Conservation (phyloP, 2,888 invertebrate genomes). For the Drosophila meridionalis region DNA sequence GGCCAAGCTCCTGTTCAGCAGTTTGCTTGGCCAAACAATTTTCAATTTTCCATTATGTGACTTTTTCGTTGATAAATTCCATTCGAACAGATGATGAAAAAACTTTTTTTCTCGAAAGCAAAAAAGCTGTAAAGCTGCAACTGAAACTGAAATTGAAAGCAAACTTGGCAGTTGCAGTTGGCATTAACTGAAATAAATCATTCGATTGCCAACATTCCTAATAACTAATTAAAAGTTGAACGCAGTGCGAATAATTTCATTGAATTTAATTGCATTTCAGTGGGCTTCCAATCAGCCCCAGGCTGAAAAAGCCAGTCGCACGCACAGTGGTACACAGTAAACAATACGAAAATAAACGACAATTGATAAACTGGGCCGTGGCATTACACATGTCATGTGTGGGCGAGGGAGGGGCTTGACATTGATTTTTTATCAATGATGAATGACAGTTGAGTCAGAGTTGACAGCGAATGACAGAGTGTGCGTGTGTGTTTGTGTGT, state of each 20-base stretch:
- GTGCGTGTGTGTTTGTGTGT: neutral
- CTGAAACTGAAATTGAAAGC: constrained; percentile 51
- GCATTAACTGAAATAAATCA: constrained; percentile 40
- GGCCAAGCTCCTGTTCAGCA: neutral
- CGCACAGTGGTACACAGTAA: neutral
- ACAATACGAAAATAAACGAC: constrained; percentile 22
- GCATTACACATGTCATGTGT: neutral
- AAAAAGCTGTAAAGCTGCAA: constrained; percentile 25
- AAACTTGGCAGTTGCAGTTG: constrained; percentile 39
- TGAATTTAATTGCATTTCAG: constrained; percentile 33
- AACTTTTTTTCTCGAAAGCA: constrained; percentile 18
- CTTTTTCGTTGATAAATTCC: constrained; percentile 72
- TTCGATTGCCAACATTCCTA: constrained; percentile 44
- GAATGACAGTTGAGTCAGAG: constrained; percentile 40
- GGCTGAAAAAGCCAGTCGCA: neutral
- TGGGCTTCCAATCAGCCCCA: constrained; percentile 16
- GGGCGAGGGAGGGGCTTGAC: constrained; percentile 14
- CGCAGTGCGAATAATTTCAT: constrained; percentile 49
- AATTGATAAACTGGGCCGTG: constrained; percentile 15
- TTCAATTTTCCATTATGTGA: constrained; percentile 67
- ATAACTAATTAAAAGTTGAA: constrained; percentile 73
- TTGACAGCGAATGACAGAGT: constrained; percentile 3
- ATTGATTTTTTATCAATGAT: constrained; percentile 58
- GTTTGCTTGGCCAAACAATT: constrained; percentile 52
- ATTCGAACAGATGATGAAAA: constrained; percentile 24